These are phyloP conservation scores for Perognathus longimembris DNA, from an alignment of 2,113 vertebrate genomes.

Conservation along the genomic window DNA sequence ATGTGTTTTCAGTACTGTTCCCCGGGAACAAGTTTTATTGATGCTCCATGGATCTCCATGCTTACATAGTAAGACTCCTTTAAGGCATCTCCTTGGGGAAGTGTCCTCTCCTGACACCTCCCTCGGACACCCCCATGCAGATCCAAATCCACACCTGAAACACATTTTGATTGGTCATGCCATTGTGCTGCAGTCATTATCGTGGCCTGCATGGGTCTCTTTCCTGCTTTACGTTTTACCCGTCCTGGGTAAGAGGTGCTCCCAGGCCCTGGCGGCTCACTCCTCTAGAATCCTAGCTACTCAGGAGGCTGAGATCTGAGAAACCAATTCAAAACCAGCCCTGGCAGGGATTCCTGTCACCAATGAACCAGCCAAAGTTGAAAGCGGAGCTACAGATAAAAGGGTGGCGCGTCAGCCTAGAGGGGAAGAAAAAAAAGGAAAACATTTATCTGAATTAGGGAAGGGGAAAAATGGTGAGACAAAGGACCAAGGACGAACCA, in stretches of 20 bases:
- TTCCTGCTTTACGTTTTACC: not conserved
- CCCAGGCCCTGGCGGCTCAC: too few species aligned
- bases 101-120: not conserved
- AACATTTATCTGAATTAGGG: too few species aligned
- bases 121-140: not conserved
- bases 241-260: not conserved
- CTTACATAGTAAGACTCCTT: not conserved
- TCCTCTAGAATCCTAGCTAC: too few species aligned
- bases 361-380: too few species aligned
- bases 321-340: too few species aligned
- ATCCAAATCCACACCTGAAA: not conserved
- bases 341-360: too few species aligned
- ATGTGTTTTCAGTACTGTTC: not conserved
- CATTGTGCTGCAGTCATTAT: fast-evolving
- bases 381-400: too few species aligned
- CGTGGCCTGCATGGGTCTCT: not conserved
- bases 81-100: not conserved
- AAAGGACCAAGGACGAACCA: too few species aligned
- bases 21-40: not conserved
- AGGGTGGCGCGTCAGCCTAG: too few species aligned
- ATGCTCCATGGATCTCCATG: not conserved
- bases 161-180: not conserved
- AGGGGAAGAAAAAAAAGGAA: too few species aligned
- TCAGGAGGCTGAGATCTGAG: too few species aligned
- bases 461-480: too few species aligned